Evolutionary conservation across 1,140 invertebrate genomes (phyloP).

Genomic region (Lordiphosa collinella): DNA sequence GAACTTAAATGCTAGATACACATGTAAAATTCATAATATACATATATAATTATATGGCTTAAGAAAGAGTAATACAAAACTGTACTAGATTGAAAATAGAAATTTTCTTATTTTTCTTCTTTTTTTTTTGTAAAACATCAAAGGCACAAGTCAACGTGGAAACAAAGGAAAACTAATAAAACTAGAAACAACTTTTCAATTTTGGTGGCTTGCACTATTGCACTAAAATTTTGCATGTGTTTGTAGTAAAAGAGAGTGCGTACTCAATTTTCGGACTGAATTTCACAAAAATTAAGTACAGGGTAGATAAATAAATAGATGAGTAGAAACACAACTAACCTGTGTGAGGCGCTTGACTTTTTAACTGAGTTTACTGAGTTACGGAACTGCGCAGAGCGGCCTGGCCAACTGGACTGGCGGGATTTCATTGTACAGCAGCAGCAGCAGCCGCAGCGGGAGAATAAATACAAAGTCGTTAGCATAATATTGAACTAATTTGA

Average conservation of each 20-base stretch:
- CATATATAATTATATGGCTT: constrained; percentile 59
- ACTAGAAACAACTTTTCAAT: constrained; percentile 44
- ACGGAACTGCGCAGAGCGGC: constrained; percentile 59
- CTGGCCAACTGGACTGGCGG: constrained; percentile 61
- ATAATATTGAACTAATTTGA: constrained; percentile 40
- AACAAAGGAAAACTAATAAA: constrained; percentile 74
- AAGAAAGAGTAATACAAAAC: constrained; percentile 68
- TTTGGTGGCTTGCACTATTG: constrained; percentile 21
- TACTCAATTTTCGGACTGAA: constrained; percentile 30
- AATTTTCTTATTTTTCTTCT: constrained; percentile 28
- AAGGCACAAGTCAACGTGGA: constrained; percentile 79
- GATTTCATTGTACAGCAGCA: constrained; percentile 44
- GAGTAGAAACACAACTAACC: constrained; percentile 78
- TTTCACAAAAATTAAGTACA: constrained; percentile 37
- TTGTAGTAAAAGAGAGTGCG: too few species aligned
- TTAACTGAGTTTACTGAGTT: constrained; percentile 60
- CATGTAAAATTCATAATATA: constrained; percentile 70
- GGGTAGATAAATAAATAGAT: constrained; percentile 48
- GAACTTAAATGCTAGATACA: constrained; percentile 62
- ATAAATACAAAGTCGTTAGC: constrained; percentile 20
- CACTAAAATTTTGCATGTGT: constrained; percentile 63
- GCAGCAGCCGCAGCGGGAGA: neutral
- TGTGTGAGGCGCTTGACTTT: constrained; percentile 70
- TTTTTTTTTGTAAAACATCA: constrained; percentile 56
- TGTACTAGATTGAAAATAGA: constrained; percentile 46